Evolutionary conservation across 2,113 vertebrate species (phyloP).

Genomic region (Albula glossodonta): DNA sequence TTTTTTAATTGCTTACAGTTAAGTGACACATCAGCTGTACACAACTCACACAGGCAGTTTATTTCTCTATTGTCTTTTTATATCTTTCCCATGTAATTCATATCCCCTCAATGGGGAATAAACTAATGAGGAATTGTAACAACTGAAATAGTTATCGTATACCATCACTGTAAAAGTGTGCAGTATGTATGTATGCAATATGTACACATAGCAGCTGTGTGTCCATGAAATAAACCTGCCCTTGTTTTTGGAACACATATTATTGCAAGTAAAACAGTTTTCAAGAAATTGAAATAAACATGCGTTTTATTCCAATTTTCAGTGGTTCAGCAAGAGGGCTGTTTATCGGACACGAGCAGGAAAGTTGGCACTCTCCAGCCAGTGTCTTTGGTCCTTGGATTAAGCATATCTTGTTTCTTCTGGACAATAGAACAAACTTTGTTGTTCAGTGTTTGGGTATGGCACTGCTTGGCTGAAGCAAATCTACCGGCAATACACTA

Average conservation of each 20-base stretch:
- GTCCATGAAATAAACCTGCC: neutral
- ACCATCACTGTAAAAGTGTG: neutral
- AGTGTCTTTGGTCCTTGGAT: constrained; percentile 2
- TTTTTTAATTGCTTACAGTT: neutral
- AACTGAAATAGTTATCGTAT: neutral
- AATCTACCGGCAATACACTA: neutral
- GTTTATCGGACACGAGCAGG: neutral
- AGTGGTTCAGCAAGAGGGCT: neutral
- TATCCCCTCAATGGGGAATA: neutral
- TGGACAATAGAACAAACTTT: neutral
- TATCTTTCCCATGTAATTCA: neutral
- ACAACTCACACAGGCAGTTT: neutral
- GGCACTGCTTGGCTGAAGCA: neutral
- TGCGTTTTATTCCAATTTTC: neutral
- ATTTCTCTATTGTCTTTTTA: neutral
- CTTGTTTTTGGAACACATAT: neutral
- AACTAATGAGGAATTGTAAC: neutral
- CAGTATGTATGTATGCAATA: neutral
- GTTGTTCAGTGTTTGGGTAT: neutral
- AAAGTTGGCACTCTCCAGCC: neutral
- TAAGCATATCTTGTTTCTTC: neutral
- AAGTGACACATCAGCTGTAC: neutral
- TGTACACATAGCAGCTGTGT: neutral
- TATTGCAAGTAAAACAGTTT: neutral
- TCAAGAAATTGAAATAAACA: neutral